phyloP scores from a whole-genome alignment of 2,888 invertebrate species.

The Chouioia cunea region DNA sequence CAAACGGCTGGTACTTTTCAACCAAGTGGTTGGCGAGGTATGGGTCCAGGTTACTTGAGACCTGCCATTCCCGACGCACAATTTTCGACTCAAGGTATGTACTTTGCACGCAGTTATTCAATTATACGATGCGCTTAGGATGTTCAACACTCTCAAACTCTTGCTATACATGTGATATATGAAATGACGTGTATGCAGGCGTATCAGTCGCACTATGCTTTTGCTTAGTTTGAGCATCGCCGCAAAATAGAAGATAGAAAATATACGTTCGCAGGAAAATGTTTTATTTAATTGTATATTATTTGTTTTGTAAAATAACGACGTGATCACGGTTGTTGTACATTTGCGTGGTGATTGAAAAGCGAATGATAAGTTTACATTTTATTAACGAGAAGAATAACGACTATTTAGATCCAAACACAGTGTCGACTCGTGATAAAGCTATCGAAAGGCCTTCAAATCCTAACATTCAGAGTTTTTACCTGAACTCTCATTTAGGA shows the following conservation, averaged over 20 bases:
- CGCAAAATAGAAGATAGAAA: too few relatives aligned
- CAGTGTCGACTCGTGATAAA: conserved; percentile 11
- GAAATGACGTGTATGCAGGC: conserved; percentile 41
- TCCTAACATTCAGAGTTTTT: conserved; percentile 28
- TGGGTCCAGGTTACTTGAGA: conserved; percentile 40
- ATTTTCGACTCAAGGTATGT: conserved; percentile 11
- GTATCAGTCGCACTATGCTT: conserved; percentile 33
- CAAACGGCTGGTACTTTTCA: conserved; percentile 36
- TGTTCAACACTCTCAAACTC: too few relatives aligned
- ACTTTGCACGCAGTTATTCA: background rate
- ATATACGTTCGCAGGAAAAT: too few relatives aligned
- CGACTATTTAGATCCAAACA: conserved; percentile 31
- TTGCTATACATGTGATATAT: too few relatives aligned
- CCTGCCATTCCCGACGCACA: conserved; percentile 28
- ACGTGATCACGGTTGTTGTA: conserved; percentile 14
- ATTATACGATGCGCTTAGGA: too few relatives aligned
- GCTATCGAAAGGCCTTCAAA: conserved; percentile 25
- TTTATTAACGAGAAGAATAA: background rate
- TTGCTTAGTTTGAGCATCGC: conserved; percentile 39
- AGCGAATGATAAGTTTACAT: background rate
- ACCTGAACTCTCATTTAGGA: background rate
- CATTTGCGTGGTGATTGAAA: background rate
- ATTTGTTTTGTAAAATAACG: too few relatives aligned
- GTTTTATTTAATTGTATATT: background rate
- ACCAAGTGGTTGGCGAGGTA: conserved; percentile 50